phyloP scores from a whole-genome alignment of 2,888 invertebrate genomes.

The Deilephila porcellus region DNA sequence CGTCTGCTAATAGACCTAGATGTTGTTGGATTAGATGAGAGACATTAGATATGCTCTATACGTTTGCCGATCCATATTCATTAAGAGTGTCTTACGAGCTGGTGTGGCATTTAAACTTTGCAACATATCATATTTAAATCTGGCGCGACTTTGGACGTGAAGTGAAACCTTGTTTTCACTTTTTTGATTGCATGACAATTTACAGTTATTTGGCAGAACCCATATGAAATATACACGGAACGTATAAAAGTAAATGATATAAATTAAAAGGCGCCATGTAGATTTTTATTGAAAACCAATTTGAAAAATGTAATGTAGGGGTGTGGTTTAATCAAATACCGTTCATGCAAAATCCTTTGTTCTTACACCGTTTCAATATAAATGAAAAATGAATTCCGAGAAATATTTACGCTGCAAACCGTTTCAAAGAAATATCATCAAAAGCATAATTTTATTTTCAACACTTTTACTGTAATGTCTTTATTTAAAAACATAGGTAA shows the following conservation, averaged over 20 bases:
- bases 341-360: constrained; percentile 9
- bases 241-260: constrained; percentile 21
- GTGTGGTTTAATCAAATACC: constrained; percentile 9
- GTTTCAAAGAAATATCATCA: too few relatives aligned
- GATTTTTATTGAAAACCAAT: constrained; percentile 3
- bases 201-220: constrained; percentile 48
- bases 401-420: neutral
- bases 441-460: neutral
- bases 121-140: constrained; percentile 42
- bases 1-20: neutral
- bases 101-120: constrained; percentile 19
- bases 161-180: constrained; percentile 77
- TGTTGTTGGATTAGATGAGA: constrained; percentile 9
- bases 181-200: constrained; percentile 73
- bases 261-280: constrained; percentile 15
- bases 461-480: too few relatives aligned
- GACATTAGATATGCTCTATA: constrained; percentile 10
- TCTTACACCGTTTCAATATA: neutral
- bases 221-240: constrained; percentile 27
- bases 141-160: constrained; percentile 40
- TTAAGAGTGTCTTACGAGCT: constrained; percentile 13
- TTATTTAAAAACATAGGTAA: too few relatives aligned
- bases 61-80: constrained; percentile 7
- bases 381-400: neutral
- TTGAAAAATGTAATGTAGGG: constrained; percentile 6